Evolutionary conservation across 2,113 vertebrate genomes (phyloP), one percentile per base, ranked within the genome.

Genomic region (Melierax canorus): DNA sequence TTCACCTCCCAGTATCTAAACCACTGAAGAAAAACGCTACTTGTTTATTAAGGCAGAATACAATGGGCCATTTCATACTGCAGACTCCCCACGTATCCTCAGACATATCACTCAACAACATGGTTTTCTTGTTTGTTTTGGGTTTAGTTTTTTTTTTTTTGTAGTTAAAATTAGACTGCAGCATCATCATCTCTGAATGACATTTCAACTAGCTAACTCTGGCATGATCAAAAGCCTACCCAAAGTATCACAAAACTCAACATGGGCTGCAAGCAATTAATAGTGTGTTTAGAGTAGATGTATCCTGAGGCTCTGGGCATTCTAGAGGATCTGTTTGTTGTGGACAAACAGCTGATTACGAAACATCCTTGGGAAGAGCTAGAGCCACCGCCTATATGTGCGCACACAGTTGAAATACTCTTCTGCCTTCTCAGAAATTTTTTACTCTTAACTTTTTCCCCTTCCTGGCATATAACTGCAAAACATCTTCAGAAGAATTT

Each of bases 241-340:
- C 73, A 92, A 68, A 81, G 30, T 26, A 80, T 29, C 67, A 60
- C 23, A 64, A 51, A 91, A 76, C 34, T 81, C 41, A 36, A 59
- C 32, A 55, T 2, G 39, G 36, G 46, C 73, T 92, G 91, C 62
- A 90, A 95, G 39, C 58, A 96, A 91, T 95, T 92, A 92, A 53
- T 3, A 45, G 21, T 5, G 27, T 90, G 78, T 88, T 94, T 63
- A 82, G 53, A 92, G 74, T 1, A 93, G 69, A 94, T 71, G 15
- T 23, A 88, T 23, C 94, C 94, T 12, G 48, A 94, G 86, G 95
- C 76, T 94, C 26, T 75, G 38, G 45, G 46, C 60, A 56, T 92
- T 78, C 71, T 60, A 36, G 30, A 36, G 34, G 24, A 78, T 84
- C 68, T 71, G 12, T 78, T 78, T 95, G 55, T 63, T 94, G 86